Base-by-base conservation (phyloP, 2,888 invertebrate genomes). In the Hetaerina titia region DNA sequence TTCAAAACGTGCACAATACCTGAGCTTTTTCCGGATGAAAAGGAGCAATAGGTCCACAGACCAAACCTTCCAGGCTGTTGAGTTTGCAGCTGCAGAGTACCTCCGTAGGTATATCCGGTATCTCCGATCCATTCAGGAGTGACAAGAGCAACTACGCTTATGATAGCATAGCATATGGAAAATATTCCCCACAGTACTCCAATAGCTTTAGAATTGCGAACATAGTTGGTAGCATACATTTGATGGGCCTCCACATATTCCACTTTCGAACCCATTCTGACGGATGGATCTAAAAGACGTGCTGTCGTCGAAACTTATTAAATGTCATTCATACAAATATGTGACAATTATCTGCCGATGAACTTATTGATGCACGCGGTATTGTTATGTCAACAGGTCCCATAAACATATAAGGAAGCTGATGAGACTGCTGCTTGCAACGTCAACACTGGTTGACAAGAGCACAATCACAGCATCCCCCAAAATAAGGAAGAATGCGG, bases 111-210 rank as follows among this genome's bases (percentile, higher is more conserved):
- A n/a, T 92, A 92, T 45, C 69, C 96, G 0, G 96, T 96, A 97
- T 98, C 98, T 19, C 98, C 98, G 95, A 99, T 97, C 99, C 99
- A 98, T 97, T 99, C 98, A 89, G 99, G 99, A 95, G 99, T 99
- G 95, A 99, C 98, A 97, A 99, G 99, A 8, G 99, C 98, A 64
- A 99, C 99, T 96, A 99, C 98, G 96, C 98, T 98, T 96, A 99
- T 99, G 96, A 99, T 99, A 95, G 99, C 99, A 97, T 99, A 99
- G 97, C 99, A 99, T 96, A 99, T 98, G 96, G 99, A 99, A 97
- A 99, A 99, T 96, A 99, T 98, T 95, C 98, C 99, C 99, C 99
- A 99, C 96, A 99, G 97, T 95, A 99, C 99, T 94, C 99, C 99
- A 95, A 99, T 99, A 94, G 99, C 99, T 97, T 98, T 99, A 96